phyloP scores from a whole-genome alignment of 2,113 vertebrate species.

The Rhinopomastus cyanomelas region DNA sequence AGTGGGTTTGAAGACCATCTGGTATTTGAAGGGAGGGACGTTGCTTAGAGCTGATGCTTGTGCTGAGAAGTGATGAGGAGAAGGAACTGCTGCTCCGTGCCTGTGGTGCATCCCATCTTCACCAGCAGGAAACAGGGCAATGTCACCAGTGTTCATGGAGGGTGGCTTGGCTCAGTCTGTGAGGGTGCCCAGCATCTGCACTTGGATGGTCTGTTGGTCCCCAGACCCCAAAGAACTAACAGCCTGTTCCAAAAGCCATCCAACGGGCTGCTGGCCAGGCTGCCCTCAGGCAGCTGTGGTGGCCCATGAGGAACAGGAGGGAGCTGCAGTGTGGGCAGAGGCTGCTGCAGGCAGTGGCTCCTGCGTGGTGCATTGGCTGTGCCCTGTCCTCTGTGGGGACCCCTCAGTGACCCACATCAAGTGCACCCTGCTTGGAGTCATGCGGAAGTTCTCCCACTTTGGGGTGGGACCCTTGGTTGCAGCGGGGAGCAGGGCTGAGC shows the following conservation, averaged over 20 bases:
- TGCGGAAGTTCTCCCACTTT: background rate
- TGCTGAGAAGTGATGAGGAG: background rate
- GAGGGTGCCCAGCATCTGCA: background rate
- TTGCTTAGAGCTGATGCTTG: background rate
- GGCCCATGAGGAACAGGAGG: fast-evolving
- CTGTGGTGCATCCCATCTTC: background rate
- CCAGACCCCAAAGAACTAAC: background rate
- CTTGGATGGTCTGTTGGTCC: background rate
- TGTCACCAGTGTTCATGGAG: background rate
- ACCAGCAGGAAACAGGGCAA: background rate
- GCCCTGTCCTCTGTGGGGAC: background rate
- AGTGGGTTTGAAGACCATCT: background rate
- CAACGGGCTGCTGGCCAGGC: background rate
- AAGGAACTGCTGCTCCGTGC: background rate
- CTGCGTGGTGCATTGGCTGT: fast-evolving
- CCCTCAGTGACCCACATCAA: background rate
- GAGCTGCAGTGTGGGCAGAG: background rate
- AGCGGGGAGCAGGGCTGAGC: background rate
- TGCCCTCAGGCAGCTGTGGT: background rate
- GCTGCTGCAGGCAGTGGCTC: background rate
- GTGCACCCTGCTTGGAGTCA: fast-evolving
- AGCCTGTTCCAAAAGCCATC: background rate
- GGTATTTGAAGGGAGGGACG: background rate
- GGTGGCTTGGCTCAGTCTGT: background rate
- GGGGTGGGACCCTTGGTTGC: background rate